Evolutionary conservation across 2,888 invertebrate species (phyloP).

Genomic region (Aleiodes testaceus): DNA sequence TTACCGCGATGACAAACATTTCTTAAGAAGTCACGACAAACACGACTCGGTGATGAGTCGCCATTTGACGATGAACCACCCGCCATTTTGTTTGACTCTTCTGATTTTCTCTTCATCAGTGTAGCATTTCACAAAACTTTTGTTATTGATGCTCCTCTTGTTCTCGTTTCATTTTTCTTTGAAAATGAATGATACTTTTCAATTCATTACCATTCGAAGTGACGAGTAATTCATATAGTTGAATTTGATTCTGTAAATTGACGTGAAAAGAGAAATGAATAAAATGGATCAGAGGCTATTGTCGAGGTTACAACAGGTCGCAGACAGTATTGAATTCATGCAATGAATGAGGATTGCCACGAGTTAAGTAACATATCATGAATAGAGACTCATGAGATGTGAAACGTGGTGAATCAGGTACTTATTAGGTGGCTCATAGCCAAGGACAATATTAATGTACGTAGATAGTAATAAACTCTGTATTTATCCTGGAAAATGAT

Average conservation of each 20-base stretch:
- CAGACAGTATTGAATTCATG: slow-evolving; percentile 16
- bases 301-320: neutral
- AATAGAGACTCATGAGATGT: slow-evolving; percentile 37
- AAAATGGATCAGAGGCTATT: neutral
- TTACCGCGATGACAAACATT: slow-evolving; percentile 76
- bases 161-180: neutral
- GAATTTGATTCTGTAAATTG: slow-evolving; percentile 13
- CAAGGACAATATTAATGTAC: slow-evolving; percentile 46
- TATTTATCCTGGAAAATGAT: neutral
- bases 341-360: neutral
- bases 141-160: neutral
- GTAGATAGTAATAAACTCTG: slow-evolving; percentile 34
- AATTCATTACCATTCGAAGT: neutral
- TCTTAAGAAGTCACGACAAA: slow-evolving; percentile 77
- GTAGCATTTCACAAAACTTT: slow-evolving; percentile 45
- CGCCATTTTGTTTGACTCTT: slow-evolving; percentile 55
- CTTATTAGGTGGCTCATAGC: slow-evolving; percentile 50
- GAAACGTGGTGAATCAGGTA: slow-evolving; percentile 51
- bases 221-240: neutral
- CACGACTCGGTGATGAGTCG: slow-evolving; percentile 62
- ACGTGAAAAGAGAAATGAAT: slow-evolving; percentile 1
- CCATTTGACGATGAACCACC: slow-evolving; percentile 58
- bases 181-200: neutral
- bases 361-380: slow-evolving; percentile 44
- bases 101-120: slow-evolving; percentile 60